Evolutionary conservation across 2,113 vertebrate species (phyloP).

Genomic region (Scytalopus superciliaris): DNA sequence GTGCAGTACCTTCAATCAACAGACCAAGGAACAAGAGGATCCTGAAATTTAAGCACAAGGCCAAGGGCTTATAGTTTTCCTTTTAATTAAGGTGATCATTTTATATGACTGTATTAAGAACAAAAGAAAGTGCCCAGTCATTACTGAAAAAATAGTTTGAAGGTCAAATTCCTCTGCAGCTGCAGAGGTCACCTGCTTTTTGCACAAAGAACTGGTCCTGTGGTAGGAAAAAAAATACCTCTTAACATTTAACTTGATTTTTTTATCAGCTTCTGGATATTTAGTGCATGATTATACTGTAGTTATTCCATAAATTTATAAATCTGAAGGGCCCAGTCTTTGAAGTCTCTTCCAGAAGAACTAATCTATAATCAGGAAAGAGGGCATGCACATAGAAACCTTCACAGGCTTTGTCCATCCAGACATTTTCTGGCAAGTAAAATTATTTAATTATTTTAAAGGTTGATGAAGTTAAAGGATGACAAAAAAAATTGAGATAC

Average conservation of each 20-base stretch:
- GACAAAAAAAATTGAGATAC: not conserved
- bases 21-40: not conserved
- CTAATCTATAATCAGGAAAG: not conserved
- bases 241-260: not conserved
- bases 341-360: not conserved
- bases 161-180: conserved; percentile 45
- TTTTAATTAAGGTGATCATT: conserved; percentile 15
- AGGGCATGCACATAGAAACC: not conserved
- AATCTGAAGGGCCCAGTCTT: not conserved
- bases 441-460: not conserved
- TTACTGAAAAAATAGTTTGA: conserved; percentile 13
- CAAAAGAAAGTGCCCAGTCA: not conserved
- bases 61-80: not conserved
- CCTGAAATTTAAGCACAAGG: not conserved
- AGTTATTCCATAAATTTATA: not conserved
- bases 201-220: not conserved
- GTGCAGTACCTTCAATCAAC: not conserved
- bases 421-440: not conserved
- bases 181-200: conserved; percentile 25
- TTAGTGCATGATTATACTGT: not conserved
- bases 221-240: conserved; percentile 2
- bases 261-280: not conserved
- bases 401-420: not conserved
- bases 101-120: not conserved
- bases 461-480: not conserved